Conservation (phyloP, 2,888 invertebrate genomes). For the Epinotia ramella region DNA sequence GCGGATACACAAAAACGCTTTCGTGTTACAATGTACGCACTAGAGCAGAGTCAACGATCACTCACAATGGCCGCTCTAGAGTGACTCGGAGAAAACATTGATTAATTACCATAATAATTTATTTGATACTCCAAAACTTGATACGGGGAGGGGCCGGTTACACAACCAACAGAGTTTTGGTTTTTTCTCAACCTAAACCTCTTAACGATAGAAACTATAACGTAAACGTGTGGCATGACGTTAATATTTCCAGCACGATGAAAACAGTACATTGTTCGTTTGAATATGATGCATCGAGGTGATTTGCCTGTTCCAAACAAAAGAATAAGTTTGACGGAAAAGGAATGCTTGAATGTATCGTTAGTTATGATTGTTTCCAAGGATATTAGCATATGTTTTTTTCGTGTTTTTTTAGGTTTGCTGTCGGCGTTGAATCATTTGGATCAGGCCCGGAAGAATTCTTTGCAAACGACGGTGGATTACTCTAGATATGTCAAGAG, state of each 20-base stretch:
- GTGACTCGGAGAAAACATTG: conserved; percentile 85
- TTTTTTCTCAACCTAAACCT: conserved; percentile 74
- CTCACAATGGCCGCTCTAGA: conserved; percentile 78
- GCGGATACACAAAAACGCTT: conserved; percentile 74
- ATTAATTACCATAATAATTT: conserved; percentile 86
- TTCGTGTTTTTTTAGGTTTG: conserved; percentile 68
- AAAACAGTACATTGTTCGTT: conserved; percentile 80
- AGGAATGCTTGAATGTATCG: conserved; percentile 74
- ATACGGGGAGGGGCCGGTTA: conserved; percentile 78
- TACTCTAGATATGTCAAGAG: conserved; percentile 96
- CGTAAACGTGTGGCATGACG: conserved; percentile 68
- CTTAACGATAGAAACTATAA: conserved; percentile 59
- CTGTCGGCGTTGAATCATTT: conserved; percentile 80
- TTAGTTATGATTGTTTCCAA: conserved; percentile 74
- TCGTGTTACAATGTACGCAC: conserved; percentile 72
- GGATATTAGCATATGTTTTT: conserved; percentile 71
- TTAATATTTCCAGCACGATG: conserved; percentile 73
- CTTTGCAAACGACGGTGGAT: conserved; percentile 89
- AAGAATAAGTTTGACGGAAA: conserved; percentile 80
- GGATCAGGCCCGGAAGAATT: conserved; percentile 83
- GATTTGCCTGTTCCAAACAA: conserved; percentile 82
- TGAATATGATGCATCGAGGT: conserved; percentile 80
- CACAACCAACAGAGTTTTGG: conserved; percentile 70
- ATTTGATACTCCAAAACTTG: conserved; percentile 85
- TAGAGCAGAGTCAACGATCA: conserved; percentile 76